A percentile compares a stretch with the other conserved stretches of the same genome.
These are phyloP conservation scores for Capromys pilorides DNA, from an alignment of 2,797 vertebrate genomes.

Conservation along the genomic window DNA sequence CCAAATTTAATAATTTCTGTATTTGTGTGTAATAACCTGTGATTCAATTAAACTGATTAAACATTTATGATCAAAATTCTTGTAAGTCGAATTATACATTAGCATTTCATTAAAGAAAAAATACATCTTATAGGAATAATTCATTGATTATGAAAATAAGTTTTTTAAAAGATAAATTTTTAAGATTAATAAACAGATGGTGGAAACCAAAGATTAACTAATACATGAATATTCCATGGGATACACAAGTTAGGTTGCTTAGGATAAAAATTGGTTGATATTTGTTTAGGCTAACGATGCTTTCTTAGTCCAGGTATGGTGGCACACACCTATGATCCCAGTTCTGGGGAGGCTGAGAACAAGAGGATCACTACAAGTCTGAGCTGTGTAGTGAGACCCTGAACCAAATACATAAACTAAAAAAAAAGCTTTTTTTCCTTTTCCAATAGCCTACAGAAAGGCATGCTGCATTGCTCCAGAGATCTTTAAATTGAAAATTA, in stretches of 20 bases:
- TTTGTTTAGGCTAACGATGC: neutral
- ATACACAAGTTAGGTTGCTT: slow-evolving; percentile 39
- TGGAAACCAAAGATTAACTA: slow-evolving; percentile 22
- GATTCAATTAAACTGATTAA: slow-evolving; percentile 15
- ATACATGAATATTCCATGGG: neutral
- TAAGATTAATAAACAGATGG: neutral
- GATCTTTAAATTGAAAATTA: slow-evolving; percentile 48
- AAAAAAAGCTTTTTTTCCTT: slow-evolving; percentile 22
- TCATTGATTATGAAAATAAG: slow-evolving; percentile 33
- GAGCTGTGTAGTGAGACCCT: too few species aligned
- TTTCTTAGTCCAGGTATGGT: neutral
- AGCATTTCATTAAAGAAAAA: slow-evolving; percentile 25
- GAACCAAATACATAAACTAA: too few species aligned
- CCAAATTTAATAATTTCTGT: slow-evolving; percentile 46
- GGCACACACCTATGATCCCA: too few species aligned
- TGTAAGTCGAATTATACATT: neutral
- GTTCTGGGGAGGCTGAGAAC: too few species aligned
- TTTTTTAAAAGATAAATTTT: slow-evolving; percentile 5
- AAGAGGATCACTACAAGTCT: too few species aligned
- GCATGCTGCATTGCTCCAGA: neutral
- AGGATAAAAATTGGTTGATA: slow-evolving; percentile 32
- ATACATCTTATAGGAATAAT: slow-evolving; percentile 27
- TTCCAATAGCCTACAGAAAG: neutral
- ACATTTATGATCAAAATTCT: slow-evolving; percentile 2
- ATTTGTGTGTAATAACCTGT: neutral